Evolutionary conservation across 2,113 vertebrate species (phyloP).

Genomic region (Corythaixoides concolor): DNA sequence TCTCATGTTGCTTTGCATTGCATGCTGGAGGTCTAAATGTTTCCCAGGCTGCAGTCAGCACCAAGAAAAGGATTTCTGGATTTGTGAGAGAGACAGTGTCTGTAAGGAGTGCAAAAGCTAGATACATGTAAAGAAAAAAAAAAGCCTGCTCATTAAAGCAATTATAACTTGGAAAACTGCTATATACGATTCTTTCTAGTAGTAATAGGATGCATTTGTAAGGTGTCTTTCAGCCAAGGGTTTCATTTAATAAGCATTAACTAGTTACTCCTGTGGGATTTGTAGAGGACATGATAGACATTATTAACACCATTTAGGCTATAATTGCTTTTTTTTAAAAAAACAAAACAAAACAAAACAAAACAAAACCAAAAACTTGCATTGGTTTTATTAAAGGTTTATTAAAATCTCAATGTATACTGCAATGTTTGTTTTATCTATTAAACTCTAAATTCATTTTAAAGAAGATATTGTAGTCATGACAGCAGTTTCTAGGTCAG

Average conservation of each 20-base stretch:
- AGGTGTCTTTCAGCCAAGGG: neutral
- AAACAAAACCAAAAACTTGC: too few relatives aligned
- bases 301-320: neutral
- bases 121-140: neutral
- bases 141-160: neutral
- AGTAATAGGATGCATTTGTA: neutral
- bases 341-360: too few relatives aligned
- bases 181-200: neutral
- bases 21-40: neutral
- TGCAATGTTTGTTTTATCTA: neutral
- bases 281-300: neutral
- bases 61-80: neutral
- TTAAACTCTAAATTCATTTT: neutral
- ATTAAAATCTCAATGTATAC: neutral
- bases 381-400: neutral
- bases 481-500: slow-evolving; percentile 10
- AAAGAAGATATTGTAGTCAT: neutral
- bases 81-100: neutral
- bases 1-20: neutral
- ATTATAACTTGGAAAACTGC: neutral
- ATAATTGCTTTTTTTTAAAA: neutral
- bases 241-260: neutral
- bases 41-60: neutral
- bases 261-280: neutral
- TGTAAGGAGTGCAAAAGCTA: neutral